A percentile compares a stretch with the other conserved stretches of the same genome.
Conservation (phyloP, 23 tunicate species). For the Trididemnum miniatum region DNA sequence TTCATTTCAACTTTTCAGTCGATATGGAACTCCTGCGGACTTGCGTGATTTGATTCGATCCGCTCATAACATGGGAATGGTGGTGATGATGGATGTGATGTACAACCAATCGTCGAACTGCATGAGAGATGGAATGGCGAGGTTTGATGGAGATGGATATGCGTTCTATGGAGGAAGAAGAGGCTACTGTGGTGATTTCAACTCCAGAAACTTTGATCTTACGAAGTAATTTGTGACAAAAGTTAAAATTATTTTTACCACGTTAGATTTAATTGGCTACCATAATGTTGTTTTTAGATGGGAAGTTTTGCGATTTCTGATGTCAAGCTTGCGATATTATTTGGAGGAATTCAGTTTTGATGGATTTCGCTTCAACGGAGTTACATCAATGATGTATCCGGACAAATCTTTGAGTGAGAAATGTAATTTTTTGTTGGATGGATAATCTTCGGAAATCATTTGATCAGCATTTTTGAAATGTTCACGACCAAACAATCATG, state of each 20-base stretch:
- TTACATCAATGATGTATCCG: constrained; percentile 74
- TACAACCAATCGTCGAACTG: constrained; percentile 77
- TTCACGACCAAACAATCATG: too few species aligned
- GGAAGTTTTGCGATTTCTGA: constrained; percentile 85
- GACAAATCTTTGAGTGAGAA: constrained; percentile 49
- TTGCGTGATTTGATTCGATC: constrained; percentile 58
- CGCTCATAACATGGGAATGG: constrained; percentile 81
- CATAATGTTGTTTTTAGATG: constrained; percentile 61
- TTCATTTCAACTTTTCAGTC: too few species aligned
- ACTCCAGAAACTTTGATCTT: constrained; percentile 7
- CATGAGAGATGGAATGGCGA: constrained; percentile 61
- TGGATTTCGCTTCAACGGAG: constrained; percentile 90
- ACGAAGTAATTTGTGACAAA: too few species aligned
- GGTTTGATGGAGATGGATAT: constrained; percentile 74
- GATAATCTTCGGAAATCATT: too few species aligned
- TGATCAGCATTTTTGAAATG: too few species aligned
- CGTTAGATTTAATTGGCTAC: too few species aligned
- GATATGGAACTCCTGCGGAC: constrained; percentile 85
- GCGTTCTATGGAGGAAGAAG: constrained; percentile 43
- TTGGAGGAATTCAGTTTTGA: constrained; percentile 76
- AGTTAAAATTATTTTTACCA: too few species aligned
- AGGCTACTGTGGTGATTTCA: constrained; percentile 21
- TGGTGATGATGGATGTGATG: constrained; percentile 83
- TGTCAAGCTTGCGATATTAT: constrained; percentile 71
- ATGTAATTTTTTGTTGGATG: background rate